A percentile compares a stretch with the other conserved stretches of the same genome.
Conservation (phyloP, 2,113 vertebrate species). For the Dryoscopus gambensis region DNA sequence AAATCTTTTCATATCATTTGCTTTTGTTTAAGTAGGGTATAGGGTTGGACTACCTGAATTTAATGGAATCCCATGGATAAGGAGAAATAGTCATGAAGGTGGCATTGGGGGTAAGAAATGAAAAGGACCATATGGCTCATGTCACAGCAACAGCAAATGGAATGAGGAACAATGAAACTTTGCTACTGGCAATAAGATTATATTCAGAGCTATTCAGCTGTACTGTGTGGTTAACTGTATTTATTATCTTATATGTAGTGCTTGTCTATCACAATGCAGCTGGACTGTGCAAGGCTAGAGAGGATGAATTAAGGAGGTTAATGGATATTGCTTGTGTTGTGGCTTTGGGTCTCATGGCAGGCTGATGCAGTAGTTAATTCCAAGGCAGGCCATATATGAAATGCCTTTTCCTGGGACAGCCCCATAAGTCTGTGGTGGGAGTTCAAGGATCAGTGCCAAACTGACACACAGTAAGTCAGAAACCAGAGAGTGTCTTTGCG, state of each 20-base stretch:
- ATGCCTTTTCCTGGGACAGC: neutral
- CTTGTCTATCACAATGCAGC: neutral
- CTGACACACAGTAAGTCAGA: neutral
- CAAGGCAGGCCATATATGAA: neutral
- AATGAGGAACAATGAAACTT: neutral
- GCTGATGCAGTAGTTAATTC: neutral
- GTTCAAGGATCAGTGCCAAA: neutral
- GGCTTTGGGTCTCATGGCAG: neutral
- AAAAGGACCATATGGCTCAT: fast-evolving
- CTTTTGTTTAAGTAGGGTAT: neutral
- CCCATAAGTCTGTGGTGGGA: neutral
- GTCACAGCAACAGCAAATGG: neutral
- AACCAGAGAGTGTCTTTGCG: neutral
- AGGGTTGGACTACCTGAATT: neutral
- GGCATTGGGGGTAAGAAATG: neutral
- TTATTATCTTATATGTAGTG: neutral
- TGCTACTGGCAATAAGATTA: neutral
- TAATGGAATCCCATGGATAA: neutral
- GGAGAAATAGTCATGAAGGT: neutral
- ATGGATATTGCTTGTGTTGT: neutral
- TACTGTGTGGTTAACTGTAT: neutral
- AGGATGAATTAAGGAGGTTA: neutral
- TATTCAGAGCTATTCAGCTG: neutral
- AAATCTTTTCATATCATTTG: neutral
- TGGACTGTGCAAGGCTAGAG: neutral